Base-by-base conservation (phyloP, 2,888 invertebrate species). In the Pachydiplax longipennis region DNA sequence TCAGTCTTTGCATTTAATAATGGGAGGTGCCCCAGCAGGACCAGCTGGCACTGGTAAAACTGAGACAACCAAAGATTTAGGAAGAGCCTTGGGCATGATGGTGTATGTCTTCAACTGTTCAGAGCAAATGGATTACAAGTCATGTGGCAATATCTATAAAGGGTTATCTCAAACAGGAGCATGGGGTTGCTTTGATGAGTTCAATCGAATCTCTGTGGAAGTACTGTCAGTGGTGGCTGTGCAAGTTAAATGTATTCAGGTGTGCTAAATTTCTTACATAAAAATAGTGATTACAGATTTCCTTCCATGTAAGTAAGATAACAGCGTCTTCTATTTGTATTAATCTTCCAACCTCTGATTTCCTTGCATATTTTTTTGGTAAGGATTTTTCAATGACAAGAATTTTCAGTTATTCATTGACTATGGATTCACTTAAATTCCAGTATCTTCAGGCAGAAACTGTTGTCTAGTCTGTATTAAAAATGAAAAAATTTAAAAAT, bases 21-120 rank as follows among this genome's bases (percentile, higher is more conserved):
- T 99, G 98, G 99, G 99, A 90, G 98, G 99, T n/a, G 99, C 99
- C 1, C 99, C 99, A 0, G 98, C 98, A 2, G 98, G 99, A 0
- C 99, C 99, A 0, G 99, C 99, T 13, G 98, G 98, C 90, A 99
- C 99, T 0, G 99, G 99, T 0, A 99, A 99, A 95, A 99, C 99
- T 0, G 99, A 99, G 94, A 99, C 99, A 0, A 99, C 99, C 0
- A 99, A 99, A 94, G 99, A 99, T 95, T 95, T 99, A 92, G 99
- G 99, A 1, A 96, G 98, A 93, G 98, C 98, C 18, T 95, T 99
- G 3, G 99, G 99, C 80, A 97, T 99, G 93, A 98, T 99, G 98
- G 99, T 99, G 10, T 99, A 99, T 93, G 99, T 99, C n/a, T 98
- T 98, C 94, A 99, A 99, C 94, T 99, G 98, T 94, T 98, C 98